Conservation (phyloP, 2,888 invertebrate genomes). For the Agrochola litura region DNA sequence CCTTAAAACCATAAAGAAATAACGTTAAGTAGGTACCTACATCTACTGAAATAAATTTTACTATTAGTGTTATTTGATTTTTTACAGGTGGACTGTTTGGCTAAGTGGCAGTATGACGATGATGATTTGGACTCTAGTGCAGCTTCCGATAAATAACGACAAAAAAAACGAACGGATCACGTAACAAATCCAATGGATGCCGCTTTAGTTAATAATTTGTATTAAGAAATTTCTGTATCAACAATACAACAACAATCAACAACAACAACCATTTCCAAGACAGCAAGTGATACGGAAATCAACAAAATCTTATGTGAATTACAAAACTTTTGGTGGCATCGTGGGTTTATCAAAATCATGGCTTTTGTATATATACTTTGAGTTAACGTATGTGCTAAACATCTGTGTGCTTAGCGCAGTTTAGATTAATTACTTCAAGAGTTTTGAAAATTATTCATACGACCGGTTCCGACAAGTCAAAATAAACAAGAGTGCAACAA, state of each 20-base stretch:
- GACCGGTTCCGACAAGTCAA: background rate
- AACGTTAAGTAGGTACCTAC: background rate
- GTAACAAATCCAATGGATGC: background rate
- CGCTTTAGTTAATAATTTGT: background rate
- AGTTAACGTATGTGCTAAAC: background rate
- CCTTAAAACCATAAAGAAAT: background rate
- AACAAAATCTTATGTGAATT: background rate
- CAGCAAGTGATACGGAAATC: background rate
- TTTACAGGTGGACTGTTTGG: background rate
- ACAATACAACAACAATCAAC: too few species aligned
- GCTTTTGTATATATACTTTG: background rate
- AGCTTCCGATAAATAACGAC: background rate
- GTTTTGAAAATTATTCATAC: background rate
- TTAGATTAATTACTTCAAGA: background rate
- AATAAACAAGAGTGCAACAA: background rate
- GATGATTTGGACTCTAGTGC: background rate
- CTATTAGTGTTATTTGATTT: background rate
- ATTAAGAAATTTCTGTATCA: too few species aligned
- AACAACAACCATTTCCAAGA: too few species aligned
- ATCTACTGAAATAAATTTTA: too few species aligned
- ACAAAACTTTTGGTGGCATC: background rate
- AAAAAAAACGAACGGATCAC: too few species aligned
- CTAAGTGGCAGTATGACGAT: too few species aligned
- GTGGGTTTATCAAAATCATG: background rate
- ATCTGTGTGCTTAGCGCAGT: constrained; percentile 3